These are phyloP conservation scores for Tamias sibiricus DNA, from an alignment of 2,113 vertebrate genomes.

Conservation along the genomic window DNA sequence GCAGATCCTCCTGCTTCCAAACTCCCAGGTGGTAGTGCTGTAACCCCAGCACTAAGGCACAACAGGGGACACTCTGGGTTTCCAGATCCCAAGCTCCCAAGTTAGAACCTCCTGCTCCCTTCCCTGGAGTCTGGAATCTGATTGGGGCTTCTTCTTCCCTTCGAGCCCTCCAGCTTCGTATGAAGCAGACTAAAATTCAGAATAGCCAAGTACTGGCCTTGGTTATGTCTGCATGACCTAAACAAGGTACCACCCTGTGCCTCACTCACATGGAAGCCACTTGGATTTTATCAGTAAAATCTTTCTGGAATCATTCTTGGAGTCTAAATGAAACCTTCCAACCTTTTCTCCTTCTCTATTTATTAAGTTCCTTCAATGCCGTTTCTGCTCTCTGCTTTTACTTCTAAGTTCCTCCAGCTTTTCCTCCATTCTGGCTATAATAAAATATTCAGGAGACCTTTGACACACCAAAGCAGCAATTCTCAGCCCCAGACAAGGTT, in stretches of 20 bases:
- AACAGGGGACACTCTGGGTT: not conserved
- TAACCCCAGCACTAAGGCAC: not conserved
- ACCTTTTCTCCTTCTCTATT: not conserved
- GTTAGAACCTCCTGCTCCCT: not conserved
- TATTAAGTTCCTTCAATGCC: not conserved
- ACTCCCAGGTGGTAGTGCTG: not conserved
- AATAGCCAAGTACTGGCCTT: not conserved
- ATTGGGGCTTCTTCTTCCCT: not conserved
- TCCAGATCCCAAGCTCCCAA: not conserved
- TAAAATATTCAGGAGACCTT: constrained; percentile 30
- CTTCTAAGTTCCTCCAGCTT: not conserved
- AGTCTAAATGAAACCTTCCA: not conserved
- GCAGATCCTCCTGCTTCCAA: not conserved
- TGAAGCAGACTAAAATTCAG: not conserved
- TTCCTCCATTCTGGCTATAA: not conserved
- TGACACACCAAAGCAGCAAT: not conserved
- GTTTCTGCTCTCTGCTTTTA: not conserved
- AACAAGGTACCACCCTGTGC: not conserved
- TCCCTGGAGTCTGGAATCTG: not conserved
- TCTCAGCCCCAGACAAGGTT: not conserved
- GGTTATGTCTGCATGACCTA: not conserved
- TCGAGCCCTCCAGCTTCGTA: not conserved
- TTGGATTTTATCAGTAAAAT: not conserved
- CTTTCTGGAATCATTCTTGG: not conserved
- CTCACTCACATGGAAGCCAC: not conserved